These are phyloP conservation scores for Corythucha ciliata DNA, from an alignment of 2,888 invertebrate genomes.

Conservation along the genomic window DNA sequence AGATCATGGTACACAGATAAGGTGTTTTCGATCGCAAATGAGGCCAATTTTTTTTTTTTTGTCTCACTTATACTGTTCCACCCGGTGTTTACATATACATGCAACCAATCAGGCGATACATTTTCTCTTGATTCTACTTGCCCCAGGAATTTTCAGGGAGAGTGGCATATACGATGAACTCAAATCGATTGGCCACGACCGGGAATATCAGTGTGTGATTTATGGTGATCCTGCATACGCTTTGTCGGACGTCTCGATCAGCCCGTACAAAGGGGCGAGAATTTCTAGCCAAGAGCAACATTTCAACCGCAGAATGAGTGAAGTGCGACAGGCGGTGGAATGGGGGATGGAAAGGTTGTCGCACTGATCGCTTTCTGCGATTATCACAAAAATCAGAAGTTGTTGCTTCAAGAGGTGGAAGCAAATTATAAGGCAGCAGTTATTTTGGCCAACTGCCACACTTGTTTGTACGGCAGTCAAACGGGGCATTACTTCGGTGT, in stretches of 20 bases:
- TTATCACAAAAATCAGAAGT: conserved; percentile 8
- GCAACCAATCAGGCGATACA: too few relatives aligned
- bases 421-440: neutral
- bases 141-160: conserved; percentile 11
- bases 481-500: neutral
- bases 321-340: conserved; percentile 5
- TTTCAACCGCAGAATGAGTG: conserved; percentile 5
- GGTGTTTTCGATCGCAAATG: too few relatives aligned
- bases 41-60: too few relatives aligned
- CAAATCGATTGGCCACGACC: neutral
- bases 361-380: neutral
- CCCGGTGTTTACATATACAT: too few relatives aligned
- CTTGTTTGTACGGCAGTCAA: conserved; percentile 6
- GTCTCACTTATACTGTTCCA: too few relatives aligned
- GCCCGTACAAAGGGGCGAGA: neutral
- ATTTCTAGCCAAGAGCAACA: neutral
- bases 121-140: too few relatives aligned
- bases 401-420: neutral
- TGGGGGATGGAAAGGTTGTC: conserved; percentile 7
- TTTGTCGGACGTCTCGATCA: conserved; percentile 1
- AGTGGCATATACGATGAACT: neutral
- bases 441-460: conserved; percentile 4
- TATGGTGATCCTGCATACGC: conserved; percentile 8
- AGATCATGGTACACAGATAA: too few relatives aligned
- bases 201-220: neutral